phyloP scores from a whole-genome alignment of 2,797 vertebrate genomes.

The Scolopax bukidnonensis region DNA sequence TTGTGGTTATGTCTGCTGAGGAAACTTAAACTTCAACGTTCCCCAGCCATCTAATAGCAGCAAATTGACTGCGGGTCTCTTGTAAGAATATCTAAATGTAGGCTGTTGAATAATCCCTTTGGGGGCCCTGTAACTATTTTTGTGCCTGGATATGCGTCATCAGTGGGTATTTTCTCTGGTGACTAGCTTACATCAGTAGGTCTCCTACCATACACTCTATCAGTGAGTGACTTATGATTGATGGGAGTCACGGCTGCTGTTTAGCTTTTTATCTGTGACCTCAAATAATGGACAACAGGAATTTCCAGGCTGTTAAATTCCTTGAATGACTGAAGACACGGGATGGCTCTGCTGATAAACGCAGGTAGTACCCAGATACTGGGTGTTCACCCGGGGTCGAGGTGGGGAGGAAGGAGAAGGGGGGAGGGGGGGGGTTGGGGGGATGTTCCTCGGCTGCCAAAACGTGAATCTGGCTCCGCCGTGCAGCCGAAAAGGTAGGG shows the following conservation, averaged over 20 bases:
- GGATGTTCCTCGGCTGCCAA: constrained; percentile 65
- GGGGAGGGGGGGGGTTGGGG: background rate
- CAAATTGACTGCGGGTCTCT: constrained; percentile 80
- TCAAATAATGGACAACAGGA: constrained; percentile 87
- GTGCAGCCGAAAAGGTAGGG: constrained; percentile 2
- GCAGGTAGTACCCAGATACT: constrained; percentile 86
- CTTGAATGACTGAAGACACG: constrained; percentile 86
- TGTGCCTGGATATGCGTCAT: constrained; percentile 99
- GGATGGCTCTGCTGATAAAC: constrained; percentile 83
- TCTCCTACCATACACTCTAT: constrained; percentile 94
- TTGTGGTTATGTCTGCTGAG: constrained; percentile 79
- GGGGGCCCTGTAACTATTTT: constrained; percentile 97
- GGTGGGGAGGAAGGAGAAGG: constrained; percentile 50
- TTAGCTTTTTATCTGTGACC: constrained; percentile 82
- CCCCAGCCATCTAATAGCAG: constrained; percentile 73
- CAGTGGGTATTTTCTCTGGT: constrained; percentile 99
- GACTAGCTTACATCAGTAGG: constrained; percentile 98
- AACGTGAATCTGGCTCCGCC: constrained; percentile 33
- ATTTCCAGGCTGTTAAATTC: constrained; percentile 87
- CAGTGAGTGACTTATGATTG: constrained; percentile 91
- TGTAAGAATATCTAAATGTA: constrained; percentile 94
- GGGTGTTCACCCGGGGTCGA: constrained; percentile 56
- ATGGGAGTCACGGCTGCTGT: constrained; percentile 89
- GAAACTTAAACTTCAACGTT: constrained; percentile 75
- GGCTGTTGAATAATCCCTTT: constrained; percentile 98